Percentiles rank a stretch among this genome's conserved stretches.
These are phyloP conservation scores for Lithophane semibrunnea DNA, from an alignment of 2,888 invertebrate genomes.

Conservation along the genomic window DNA sequence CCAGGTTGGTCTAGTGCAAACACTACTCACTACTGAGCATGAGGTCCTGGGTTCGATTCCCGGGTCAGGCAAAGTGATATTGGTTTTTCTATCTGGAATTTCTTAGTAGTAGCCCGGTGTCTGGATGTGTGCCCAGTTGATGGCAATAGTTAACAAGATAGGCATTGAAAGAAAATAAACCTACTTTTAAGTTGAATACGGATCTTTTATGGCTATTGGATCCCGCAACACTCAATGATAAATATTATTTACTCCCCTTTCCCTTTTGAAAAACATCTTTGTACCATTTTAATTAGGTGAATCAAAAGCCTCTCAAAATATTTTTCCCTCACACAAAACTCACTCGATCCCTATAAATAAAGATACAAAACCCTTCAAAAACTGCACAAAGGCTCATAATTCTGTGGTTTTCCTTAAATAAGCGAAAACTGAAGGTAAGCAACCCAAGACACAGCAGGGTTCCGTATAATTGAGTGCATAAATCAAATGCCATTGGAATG, in stretches of 20 bases:
- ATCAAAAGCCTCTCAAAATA: slow-evolving; percentile 6
- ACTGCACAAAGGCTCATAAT: slow-evolving; percentile 50
- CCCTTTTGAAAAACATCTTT: neutral
- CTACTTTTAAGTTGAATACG: neutral
- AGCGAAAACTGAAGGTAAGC: slow-evolving; percentile 61
- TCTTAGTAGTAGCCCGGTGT: neutral
- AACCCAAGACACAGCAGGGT: slow-evolving; percentile 75
- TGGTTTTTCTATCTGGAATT: neutral
- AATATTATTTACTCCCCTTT: neutral
- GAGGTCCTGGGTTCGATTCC: too few relatives aligned
- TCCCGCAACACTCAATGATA: neutral
- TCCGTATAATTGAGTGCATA: slow-evolving; percentile 85
- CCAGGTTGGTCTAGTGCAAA: too few relatives aligned
- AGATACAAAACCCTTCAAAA: slow-evolving; percentile 49
- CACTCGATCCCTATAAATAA: slow-evolving; percentile 41
- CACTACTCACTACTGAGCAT: too few relatives aligned
- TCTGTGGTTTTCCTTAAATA: slow-evolving; percentile 65
- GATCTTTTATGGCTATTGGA: neutral
- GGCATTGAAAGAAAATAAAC: neutral
- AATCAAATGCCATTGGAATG: slow-evolving; percentile 85
- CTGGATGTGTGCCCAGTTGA: too few relatives aligned
- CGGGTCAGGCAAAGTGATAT: too few relatives aligned
- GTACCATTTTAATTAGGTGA: slow-evolving; percentile 16
- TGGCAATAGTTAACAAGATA: neutral
- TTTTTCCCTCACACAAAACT: slow-evolving; percentile 16